These are phyloP conservation scores for Dione vanillae DNA, from an alignment of 2,888 invertebrate genomes.

Conservation along the genomic window DNA sequence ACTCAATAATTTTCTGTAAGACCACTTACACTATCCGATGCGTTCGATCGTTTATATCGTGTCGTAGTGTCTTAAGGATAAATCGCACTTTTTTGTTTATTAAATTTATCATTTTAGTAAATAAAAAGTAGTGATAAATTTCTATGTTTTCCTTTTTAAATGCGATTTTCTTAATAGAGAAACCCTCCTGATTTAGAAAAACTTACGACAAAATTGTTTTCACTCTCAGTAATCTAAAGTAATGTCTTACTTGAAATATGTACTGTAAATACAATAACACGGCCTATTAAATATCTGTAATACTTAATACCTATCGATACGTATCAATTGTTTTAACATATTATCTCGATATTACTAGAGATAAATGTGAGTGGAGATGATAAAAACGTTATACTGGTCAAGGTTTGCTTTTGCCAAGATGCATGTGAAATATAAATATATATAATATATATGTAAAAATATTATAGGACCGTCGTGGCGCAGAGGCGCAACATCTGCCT, in stretches of 20 bases:
- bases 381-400: not conserved
- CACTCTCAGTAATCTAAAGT: too few species aligned
- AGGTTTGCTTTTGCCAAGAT: not conserved
- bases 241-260: too few species aligned
- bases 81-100: not conserved
- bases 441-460: too few species aligned
- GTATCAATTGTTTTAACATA: constrained; percentile 1
- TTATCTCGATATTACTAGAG: not conserved
- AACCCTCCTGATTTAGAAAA: too few species aligned
- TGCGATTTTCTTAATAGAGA: too few species aligned
- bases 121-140: not conserved
- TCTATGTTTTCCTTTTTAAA: too few species aligned
- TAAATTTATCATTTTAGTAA: not conserved
- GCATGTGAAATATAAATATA: not conserved
- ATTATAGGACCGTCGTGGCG: too few species aligned
- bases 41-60: too few species aligned
- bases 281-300: not conserved
- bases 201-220: too few species aligned
- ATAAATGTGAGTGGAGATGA: not conserved
- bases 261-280: not conserved
- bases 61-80: not conserved
- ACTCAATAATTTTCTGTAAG: constrained; percentile 49
- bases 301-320: not conserved
- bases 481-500: too few species aligned
- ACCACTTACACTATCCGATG: constrained; percentile 41